Evolutionary conservation across 1,140 invertebrate species (phyloP), one percentile per base, ranked within the genome.

Genomic region (Rhyacophila brunnea): DNA sequence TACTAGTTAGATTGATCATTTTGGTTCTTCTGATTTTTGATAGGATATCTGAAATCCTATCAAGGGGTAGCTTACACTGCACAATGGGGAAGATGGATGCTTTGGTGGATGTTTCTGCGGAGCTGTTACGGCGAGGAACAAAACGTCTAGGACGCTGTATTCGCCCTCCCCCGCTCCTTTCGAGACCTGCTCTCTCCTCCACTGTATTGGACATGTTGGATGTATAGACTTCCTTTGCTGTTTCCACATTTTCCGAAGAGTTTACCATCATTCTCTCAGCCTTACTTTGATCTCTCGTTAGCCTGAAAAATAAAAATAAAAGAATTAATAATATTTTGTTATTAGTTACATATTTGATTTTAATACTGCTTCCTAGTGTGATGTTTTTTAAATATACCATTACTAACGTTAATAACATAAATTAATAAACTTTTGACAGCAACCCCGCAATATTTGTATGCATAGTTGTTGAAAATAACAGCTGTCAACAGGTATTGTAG

Each of bases 31-130:
- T 52, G 23, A 60, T 60, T 54, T 54, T 60, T 5, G 58, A 47
- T 46, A 60, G 46, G 47, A 60, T 60, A 32, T 40, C 58, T 15
- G 50, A 34, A 14, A 60, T 60, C 44, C 51, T 53, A 60, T 60
- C 50, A 43, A 60, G 45, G 23, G 58, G 58, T 35, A 60, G 50
- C 53, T 54, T 60, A 49, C 58, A 60, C 51, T 60, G 58, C 51
- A 60, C 32, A 11, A 60, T 34, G n/a, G 49, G 40, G 28, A 18
- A 15, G 9, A 28, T 28, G 23, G 23, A 28, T 28, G 23, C 4
- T 28, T 28, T 28, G 23, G 23, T 28, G 9, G 23, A 28, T 28
- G 23, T 28, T 48, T 48, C 34, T 48, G 19, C 32, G 20, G 42
- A 38, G 17, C 28, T 28, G 20, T 17, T 40, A 19, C 44, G 28